Evolutionary conservation across 2,888 invertebrate genomes (phyloP), one percentile per base, ranked within the genome.

Genomic region (Galerucella nymphaeae): DNA sequence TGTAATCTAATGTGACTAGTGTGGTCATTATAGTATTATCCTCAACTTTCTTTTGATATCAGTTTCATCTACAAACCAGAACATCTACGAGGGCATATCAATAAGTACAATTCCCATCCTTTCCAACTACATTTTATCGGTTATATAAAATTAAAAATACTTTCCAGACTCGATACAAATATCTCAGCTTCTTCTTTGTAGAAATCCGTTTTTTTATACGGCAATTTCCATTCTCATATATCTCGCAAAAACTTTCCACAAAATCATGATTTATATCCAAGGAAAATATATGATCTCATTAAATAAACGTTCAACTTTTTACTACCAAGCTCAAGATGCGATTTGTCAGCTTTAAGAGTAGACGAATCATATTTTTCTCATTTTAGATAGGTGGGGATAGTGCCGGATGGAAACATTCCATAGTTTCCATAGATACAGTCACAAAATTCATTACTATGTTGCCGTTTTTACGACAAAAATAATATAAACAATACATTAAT

Each of bases 341-440:
- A 80, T 80, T 80, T 80, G 79, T 80, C 79, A 75, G 73, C 66
- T 75, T 70, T 70, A 69, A 70, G 71, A 68, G 72, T 73, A 75
- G 80, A 74, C 80, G 80, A 79, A 80, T 80, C 79, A 80, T 80
- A 80, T 80, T 80, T 80, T 79, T 77, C 79, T 75, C 76, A 75
- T 77, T 75, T 77, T 66, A 73, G 77, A 74, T 73, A 76, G 77
- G 76, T 75, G 77, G 76, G 76, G 66, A 58, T 41, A 38, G 38
- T 30, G 38, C 41, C 16, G 66, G 42, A 55, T 18, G 30, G 55
- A 48, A 45, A 57, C n/a, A 45, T 68, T 58, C 63, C 70, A 66
- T 62, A 70, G 74, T 70, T 23, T 50, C 11, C 20, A 50, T 53
- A 30, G 14, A 30, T 48, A 48, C 11, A 30, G 65, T 50, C 65